These are phyloP conservation scores for Protobothrops flavoviridis DNA, from an alignment of 2,113 vertebrate genomes.

Conservation along the genomic window DNA sequence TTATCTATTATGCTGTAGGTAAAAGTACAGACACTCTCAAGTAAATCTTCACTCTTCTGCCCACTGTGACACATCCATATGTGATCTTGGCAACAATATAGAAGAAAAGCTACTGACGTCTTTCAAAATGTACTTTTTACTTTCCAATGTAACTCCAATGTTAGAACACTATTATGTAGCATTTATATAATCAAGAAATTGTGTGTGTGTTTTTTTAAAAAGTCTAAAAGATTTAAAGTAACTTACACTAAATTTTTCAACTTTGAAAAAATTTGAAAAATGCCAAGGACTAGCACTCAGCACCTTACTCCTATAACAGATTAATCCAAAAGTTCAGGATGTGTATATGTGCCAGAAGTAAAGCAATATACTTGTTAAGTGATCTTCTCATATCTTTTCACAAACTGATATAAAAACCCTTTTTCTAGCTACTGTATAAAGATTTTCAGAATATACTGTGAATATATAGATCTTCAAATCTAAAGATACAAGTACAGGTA, in stretches of 20 bases:
- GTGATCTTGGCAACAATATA: not conserved
- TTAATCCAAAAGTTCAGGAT: not conserved
- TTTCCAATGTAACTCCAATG: not conserved
- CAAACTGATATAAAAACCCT: not conserved
- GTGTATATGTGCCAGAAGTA: not conserved
- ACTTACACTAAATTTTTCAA: not conserved
- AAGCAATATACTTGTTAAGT: not conserved
- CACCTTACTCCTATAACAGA: not conserved
- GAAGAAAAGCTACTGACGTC: not conserved
- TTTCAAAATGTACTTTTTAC: not conserved
- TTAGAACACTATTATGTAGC: not conserved
- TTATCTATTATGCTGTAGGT: not conserved
- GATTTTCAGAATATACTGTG: not conserved
- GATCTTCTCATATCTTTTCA: not conserved
- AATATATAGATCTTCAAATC: not conserved
- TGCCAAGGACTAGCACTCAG: not conserved
- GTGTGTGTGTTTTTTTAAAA: not conserved
- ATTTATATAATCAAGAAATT: not conserved
- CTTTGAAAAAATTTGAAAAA: not conserved
- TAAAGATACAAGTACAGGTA: not conserved
- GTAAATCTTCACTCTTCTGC: not conserved
- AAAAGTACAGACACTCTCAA: not conserved
- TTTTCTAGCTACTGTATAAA: not conserved
- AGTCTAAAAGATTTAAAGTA: not conserved
- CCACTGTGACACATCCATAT: not conserved